These are phyloP conservation scores for Gymnocephalus cernua DNA, from an alignment of 2,113 vertebrate genomes.

Conservation along the genomic window DNA sequence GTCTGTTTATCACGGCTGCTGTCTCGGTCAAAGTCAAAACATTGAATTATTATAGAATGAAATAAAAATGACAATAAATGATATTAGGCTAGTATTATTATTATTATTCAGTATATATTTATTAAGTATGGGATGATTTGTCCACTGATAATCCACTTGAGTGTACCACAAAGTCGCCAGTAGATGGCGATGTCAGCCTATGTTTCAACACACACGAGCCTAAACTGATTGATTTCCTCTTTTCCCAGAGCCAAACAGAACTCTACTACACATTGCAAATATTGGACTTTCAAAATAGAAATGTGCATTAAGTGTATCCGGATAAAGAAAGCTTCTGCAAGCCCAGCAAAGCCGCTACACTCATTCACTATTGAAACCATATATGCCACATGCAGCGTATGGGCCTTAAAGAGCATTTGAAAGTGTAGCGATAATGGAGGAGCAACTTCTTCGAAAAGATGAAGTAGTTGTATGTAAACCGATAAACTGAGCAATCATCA, in stretches of 20 bases:
- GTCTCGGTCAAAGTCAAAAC: background rate
- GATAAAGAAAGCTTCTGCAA: background rate
- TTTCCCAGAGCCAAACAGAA: slow-evolving; percentile 2
- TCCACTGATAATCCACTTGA: background rate
- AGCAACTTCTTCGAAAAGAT: background rate
- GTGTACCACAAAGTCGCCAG: slow-evolving; percentile 38
- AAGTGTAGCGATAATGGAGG: background rate
- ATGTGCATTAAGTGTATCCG: background rate
- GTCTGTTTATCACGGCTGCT: background rate
- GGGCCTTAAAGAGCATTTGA: background rate
- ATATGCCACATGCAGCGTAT: background rate
- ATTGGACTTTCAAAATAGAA: background rate
- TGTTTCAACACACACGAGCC: slow-evolving; percentile 24
- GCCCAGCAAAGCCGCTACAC: background rate
- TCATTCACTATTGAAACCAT: background rate
- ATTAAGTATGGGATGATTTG: background rate
- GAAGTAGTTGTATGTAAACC: background rate
- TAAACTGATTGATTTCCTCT: background rate
- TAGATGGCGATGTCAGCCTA: slow-evolving; percentile 74
- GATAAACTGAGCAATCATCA: background rate
- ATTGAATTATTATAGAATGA: background rate
- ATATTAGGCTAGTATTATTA: background rate
- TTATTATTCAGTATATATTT: background rate
- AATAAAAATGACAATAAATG: background rate
- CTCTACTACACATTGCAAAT: background rate